Base-by-base conservation (phyloP, 37 sponge, comb jelly and placozoan genomes). In the Amphimedon queenslandica region DNA sequence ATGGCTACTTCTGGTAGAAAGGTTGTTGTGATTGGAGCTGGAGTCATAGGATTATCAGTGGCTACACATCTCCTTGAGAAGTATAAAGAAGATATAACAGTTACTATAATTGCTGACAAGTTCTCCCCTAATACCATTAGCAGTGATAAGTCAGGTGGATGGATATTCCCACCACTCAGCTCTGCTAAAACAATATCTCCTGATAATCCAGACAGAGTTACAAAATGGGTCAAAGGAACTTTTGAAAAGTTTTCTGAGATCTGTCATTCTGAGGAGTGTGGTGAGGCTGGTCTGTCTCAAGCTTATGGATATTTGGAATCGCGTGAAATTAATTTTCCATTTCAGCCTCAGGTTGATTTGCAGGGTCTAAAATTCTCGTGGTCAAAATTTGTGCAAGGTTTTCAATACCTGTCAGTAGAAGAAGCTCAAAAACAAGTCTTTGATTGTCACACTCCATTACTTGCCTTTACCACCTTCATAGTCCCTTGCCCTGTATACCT, bases 401-500 rank as follows among this genome's bases (percentile, higher is more conserved):
- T 63, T 39, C 75, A 74, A 1, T 39, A 31, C 68, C 28, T 60
- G 21, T 13, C 23, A 25, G 27, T 25, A n/a, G 27, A 25, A 6
- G 21, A 11, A 60, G 5, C 5, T 6, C 23, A 60, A 60, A 6
- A 25, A 25, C 21, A 25, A n/a, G 8, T 13, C 8, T 47, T 18
- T 47, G 8, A 18, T 13, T 18, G 13, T 18, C 13, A 47, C 13
- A 47, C 8, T 8, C 27, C 28, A 47, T 28, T 42, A 1, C 28
- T 41, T 29, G 30, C 21, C n/a, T 70, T 40, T 37, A 42, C 11
- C 25, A 58, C 85, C 5, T 76, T 75, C 38, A n/a, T 64, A n/a
- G 32, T 89, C n/a, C 57, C 74, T n/a, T 66, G 75, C 40, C 63
- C 47, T 33, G 30, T 27, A 6, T 90, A 84, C 40, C 73, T 90